These are phyloP conservation scores for Xiphias gladius DNA, from an alignment of 2,113 vertebrate species.

Conservation along the genomic window DNA sequence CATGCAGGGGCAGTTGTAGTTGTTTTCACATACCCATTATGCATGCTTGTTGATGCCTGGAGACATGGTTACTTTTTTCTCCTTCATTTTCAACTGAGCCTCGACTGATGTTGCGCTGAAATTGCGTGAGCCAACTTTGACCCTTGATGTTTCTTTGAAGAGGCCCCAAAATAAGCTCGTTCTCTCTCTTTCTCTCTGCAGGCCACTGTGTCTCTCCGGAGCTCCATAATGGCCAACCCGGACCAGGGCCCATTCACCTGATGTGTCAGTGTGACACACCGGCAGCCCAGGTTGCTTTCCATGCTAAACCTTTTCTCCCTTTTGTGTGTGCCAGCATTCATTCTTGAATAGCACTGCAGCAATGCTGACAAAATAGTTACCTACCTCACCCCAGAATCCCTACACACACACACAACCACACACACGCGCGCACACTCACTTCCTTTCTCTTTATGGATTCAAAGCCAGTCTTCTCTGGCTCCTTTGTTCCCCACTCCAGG, in stretches of 20 bases:
- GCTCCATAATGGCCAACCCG: constrained; percentile 36
- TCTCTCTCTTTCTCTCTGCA: constrained; percentile 40
- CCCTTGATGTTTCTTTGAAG: constrained; percentile 73
- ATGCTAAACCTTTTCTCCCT: constrained; percentile 34
- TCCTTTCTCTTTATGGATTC: constrained; percentile 71
- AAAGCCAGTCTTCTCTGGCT: constrained; percentile 70
- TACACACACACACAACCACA: constrained; percentile 14
- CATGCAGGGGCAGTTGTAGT: constrained; percentile 64
- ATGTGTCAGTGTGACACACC: constrained; percentile 49
- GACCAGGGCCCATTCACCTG: constrained; percentile 48
- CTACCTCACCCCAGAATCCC: constrained; percentile 58
- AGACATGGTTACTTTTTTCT: constrained; percentile 59
- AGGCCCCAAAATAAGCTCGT: constrained; percentile 47
- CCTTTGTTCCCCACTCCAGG: constrained; percentile 81
- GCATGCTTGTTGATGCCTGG: constrained; percentile 78
- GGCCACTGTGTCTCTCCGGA: constrained; percentile 4
- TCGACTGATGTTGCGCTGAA: constrained; percentile 67
- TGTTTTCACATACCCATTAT: constrained; percentile 76
- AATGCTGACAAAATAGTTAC: constrained; percentile 78
- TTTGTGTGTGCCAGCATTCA: constrained; percentile 58
- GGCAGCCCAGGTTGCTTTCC: constrained; percentile 36
- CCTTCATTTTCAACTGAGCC: constrained; percentile 52
- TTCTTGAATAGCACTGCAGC: constrained; percentile 70
- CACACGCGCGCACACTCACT: constrained; percentile 24
- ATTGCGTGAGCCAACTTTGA: constrained; percentile 76